Evolutionary conservation across 2,113 vertebrate genomes (phyloP).

Genomic region (Myotis brandtii): DNA sequence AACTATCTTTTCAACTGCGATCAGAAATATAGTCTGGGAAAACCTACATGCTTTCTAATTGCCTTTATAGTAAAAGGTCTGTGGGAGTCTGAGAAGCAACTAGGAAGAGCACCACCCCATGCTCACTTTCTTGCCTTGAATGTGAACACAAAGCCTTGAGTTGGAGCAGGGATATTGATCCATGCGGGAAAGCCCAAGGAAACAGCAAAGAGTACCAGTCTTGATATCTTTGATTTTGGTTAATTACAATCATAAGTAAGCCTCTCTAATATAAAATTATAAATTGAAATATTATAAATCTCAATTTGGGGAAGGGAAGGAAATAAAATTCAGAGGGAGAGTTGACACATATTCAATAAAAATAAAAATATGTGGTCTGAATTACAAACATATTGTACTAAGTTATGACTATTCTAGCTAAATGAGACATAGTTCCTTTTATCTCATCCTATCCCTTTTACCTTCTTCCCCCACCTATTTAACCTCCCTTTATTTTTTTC

Average conservation of each 20-base stretch:
- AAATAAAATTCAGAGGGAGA: neutral
- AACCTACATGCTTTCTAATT: neutral
- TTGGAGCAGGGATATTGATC: neutral
- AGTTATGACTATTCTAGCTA: neutral
- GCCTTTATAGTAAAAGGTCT: neutral
- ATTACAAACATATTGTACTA: neutral
- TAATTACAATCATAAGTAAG: neutral
- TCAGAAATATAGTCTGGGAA: neutral
- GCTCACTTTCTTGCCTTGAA: neutral
- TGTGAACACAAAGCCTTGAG: neutral
- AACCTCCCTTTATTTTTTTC: neutral
- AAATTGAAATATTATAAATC: neutral
- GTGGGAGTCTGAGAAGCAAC: neutral
- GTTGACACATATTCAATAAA: neutral
- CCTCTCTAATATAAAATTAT: slow-evolving; percentile 11
- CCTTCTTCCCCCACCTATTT: neutral
- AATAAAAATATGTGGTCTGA: slow-evolving; percentile 34
- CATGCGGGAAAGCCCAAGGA: neutral
- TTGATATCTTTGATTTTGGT: neutral
- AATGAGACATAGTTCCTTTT: neutral
- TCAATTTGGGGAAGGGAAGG: neutral
- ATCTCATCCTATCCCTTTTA: neutral
- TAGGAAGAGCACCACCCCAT: neutral
- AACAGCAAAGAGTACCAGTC: neutral
- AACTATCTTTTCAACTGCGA: neutral